A percentile compares a stretch with the other conserved stretches of the same genome.
Conservation (phyloP, 2,888 invertebrate species). For the Agriopis aurantiaria region DNA sequence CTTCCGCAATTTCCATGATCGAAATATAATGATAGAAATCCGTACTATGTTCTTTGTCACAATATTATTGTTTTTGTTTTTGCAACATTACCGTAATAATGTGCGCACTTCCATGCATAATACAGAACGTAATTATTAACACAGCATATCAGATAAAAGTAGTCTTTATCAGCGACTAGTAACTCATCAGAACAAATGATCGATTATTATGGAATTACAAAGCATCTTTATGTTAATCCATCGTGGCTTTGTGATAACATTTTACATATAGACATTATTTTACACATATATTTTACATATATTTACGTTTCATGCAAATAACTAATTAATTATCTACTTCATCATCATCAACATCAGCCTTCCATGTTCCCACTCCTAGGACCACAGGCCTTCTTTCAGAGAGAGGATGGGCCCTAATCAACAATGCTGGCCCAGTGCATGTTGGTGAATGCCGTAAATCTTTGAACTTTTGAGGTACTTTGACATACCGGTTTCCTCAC, state of each 20-base stretch:
- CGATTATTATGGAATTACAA: slow-evolving; percentile 12
- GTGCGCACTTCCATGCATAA: slow-evolving; percentile 22
- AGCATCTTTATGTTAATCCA: slow-evolving; percentile 17
- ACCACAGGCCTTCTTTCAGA: too few relatives aligned
- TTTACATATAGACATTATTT: slow-evolving; percentile 10
- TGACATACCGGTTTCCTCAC: too few relatives aligned
- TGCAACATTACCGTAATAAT: slow-evolving; percentile 12
- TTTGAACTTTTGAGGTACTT: too few relatives aligned
- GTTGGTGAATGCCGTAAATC: too few relatives aligned
- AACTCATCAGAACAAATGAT: slow-evolving; percentile 18
- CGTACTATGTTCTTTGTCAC: slow-evolving; percentile 23
- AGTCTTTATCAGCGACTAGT: slow-evolving; percentile 21
- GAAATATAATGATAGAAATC: slow-evolving; percentile 25
- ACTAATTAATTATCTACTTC: not conserved
- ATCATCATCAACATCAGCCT: too few relatives aligned
- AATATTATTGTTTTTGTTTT: slow-evolving; percentile 24
- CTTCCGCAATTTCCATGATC: slow-evolving; percentile 26
- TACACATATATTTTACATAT: too few relatives aligned
- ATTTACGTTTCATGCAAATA: slow-evolving; percentile 18
- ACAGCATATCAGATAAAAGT: slow-evolving; percentile 8
- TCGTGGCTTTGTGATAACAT: slow-evolving; percentile 12
- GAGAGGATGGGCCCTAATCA: too few relatives aligned
- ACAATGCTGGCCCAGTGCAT: too few relatives aligned
- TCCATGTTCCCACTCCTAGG: too few relatives aligned
- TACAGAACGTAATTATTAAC: not conserved